Conservation (phyloP, 2,888 invertebrate genomes). For the Drosophila eohydei region DNA sequence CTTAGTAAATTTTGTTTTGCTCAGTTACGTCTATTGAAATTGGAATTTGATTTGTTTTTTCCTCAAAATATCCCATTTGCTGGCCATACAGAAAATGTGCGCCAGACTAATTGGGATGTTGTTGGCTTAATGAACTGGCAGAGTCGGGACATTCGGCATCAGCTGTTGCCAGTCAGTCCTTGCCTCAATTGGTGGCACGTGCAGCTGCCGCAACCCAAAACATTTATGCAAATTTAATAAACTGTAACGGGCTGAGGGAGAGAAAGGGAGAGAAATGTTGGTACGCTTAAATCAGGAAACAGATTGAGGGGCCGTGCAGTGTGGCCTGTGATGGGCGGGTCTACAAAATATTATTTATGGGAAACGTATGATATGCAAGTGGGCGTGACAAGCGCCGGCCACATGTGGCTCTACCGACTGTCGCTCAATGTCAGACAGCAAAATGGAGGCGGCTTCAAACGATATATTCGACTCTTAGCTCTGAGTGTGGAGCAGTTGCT, state of each 20-base stretch:
- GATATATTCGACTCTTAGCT: conserved; percentile 35
- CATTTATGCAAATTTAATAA: conserved; percentile 82
- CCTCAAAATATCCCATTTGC: conserved; percentile 18
- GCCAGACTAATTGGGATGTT: conserved; percentile 65
- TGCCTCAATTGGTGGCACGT: conserved; percentile 49
- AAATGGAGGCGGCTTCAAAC: conserved; percentile 8
- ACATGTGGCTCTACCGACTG: conserved; percentile 62
- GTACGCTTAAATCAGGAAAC: conserved; percentile 51
- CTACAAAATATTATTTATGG: conserved; percentile 76
- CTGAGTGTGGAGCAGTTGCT: conserved; percentile 16
- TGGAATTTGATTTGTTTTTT: conserved; percentile 21
- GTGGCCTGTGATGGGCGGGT: conserved; percentile 40
- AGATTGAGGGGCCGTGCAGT: conserved; percentile 40
- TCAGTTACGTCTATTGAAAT: conserved; percentile 14
- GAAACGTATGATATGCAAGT: conserved; percentile 57
- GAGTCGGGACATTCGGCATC: conserved; percentile 54
- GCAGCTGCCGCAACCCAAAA: conserved; percentile 33
- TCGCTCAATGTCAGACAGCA: conserved; percentile 65
- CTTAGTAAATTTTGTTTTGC: background rate
- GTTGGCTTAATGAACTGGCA: conserved; percentile 68
- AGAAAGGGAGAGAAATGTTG: background rate
- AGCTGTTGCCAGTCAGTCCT: conserved; percentile 54
- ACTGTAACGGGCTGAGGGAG: conserved; percentile 45
- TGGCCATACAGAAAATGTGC: conserved; percentile 36
- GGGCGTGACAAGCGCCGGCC: conserved; percentile 60